Base-by-base conservation (phyloP, 2,888 invertebrate genomes). In the Ophion obscuratus region DNA sequence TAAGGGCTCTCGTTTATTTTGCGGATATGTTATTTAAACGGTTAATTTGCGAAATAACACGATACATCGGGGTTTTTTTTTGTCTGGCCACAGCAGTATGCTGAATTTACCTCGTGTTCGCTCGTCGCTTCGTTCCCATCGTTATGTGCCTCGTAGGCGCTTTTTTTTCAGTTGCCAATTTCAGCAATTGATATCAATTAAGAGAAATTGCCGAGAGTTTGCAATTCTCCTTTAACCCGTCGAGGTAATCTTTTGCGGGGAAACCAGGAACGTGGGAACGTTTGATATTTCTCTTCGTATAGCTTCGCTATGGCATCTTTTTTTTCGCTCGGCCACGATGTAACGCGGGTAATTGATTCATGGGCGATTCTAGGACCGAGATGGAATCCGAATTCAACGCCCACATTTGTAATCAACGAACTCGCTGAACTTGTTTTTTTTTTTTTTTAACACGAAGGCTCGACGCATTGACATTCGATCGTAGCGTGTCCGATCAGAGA, bases 171-270 rank as follows among this genome's bases (percentile, higher is more conserved):
- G 40, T 70, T 27, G 75, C 71, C 81, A 84, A 84, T 81, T 80
- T 79, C 59, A 66, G n/a, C 81, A 86, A 86, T 86, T 86, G 86
- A 79, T 86, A 78, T 78, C 86, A 84, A 86, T 86, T 84, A 84
- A 84, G 78, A 44, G 77, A 73, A 83, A 76, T 79, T 67, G 81
- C 70, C 80, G 82, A 83, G 75, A 70, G 81, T 75, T 75, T 67
- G 27, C 47, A 73, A 81, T 62, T 59, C 27, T 74, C 71, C 62
- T 83, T 75, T 70, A 27, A 36, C 70, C 31, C 11, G 40, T 20
- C 64, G 77, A 81, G 86, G 78, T 81, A 80, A 80, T 80, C 10
- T 75, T 76, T n/a, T 11, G 53, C 24, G n/a, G 27, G 71, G 10
- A 61, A 27, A 67, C 20, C 27, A 66, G 68, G n/a, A 76, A 44